These are phyloP conservation scores for Leptopilina boulardi DNA, from an alignment of 1,140 invertebrate species.

Conservation along the genomic window DNA sequence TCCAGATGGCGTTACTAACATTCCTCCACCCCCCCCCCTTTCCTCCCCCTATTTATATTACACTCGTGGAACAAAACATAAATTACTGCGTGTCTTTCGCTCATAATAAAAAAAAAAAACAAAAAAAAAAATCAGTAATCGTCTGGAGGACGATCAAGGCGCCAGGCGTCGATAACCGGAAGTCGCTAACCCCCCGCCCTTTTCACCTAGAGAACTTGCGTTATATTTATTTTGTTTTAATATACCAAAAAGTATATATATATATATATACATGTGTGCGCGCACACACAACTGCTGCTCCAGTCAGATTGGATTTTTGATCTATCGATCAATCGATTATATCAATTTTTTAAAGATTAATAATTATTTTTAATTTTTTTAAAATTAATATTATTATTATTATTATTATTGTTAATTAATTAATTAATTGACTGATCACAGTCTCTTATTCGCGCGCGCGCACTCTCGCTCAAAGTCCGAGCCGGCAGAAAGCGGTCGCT, in stretches of 20 bases:
- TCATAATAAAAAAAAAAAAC: no score
- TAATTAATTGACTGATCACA: background rate
- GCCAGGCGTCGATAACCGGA: constrained; percentile 25
- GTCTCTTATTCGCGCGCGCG: no score
- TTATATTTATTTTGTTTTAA: background rate
- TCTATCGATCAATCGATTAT: constrained; percentile 8
- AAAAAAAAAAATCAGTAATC: constrained; percentile 9
- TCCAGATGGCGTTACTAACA: background rate
- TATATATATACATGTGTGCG: no score
- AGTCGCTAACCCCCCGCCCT: background rate
- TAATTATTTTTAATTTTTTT: no score
- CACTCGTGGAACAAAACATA: background rate
- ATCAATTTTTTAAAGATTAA: no score
- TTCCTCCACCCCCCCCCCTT: background rate
- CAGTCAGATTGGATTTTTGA: no score
- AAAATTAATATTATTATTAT: background rate
- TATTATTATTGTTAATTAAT: constrained; percentile 11
- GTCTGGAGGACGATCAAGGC: background rate
- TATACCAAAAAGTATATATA: background rate
- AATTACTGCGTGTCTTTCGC: background rate
- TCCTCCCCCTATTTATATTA: background rate
- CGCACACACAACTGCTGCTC: background rate
- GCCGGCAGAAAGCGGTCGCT: constrained; percentile 14
- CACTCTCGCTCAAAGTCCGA: constrained; percentile 23
- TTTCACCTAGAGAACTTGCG: background rate